phyloP scores from a whole-genome alignment of 1,140 invertebrate species.

The Microplitis demolitor region DNA sequence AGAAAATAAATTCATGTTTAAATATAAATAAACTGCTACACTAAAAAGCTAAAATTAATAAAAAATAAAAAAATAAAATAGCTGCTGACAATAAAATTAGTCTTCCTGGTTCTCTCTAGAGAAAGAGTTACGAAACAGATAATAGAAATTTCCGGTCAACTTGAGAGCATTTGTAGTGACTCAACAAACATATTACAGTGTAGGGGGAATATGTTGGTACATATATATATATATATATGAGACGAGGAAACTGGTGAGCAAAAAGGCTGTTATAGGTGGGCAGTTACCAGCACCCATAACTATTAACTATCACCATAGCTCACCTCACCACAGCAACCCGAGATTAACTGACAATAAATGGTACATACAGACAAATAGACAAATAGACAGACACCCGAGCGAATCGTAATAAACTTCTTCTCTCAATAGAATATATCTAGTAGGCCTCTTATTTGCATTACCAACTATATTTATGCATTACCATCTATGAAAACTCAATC shows the following conservation, averaged over 20 bases:
- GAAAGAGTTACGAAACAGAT: constrained; percentile 2
- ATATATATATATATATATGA: too few species aligned
- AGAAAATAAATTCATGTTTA: too few species aligned
- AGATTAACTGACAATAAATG: too few species aligned
- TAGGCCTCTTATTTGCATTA: not conserved
- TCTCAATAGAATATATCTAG: too few species aligned
- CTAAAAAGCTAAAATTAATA: too few species aligned
- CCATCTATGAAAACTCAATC: constrained; percentile 7
- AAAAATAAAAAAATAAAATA: not conserved
- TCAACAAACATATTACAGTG: not conserved
- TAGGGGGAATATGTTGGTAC: not conserved
- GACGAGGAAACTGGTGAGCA: not conserved
- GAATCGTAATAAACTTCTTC: too few species aligned
- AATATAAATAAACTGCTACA: too few species aligned
- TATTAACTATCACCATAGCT: too few species aligned
- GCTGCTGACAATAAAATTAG: not conserved
- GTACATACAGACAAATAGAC: too few species aligned
- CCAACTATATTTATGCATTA: not conserved
- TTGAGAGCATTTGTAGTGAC: constrained; percentile 3
- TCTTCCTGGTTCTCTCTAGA: not conserved
- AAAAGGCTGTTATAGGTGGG: not conserved
- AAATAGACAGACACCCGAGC: too few species aligned
- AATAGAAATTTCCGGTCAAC: constrained; percentile 4
- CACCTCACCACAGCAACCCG: too few species aligned
- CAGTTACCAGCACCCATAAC: not conserved